Base-by-base conservation (phyloP, 2,888 invertebrate genomes). In the Rhagophthalmus giganteus region DNA sequence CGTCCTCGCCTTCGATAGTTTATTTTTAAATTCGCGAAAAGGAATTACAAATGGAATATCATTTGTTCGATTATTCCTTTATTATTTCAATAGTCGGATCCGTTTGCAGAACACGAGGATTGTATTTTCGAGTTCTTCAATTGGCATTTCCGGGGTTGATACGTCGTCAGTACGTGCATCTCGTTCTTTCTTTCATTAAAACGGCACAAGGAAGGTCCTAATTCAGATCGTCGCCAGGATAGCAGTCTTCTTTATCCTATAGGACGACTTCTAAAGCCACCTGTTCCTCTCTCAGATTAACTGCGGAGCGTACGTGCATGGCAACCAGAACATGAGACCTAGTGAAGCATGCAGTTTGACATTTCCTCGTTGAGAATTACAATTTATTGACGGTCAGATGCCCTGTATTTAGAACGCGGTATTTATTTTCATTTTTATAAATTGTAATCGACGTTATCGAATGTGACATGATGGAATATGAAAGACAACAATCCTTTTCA, bases 271-370 rank as follows among this genome's bases (percentile, higher is more conserved):
- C 34, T 20, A 42, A 48, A 49, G 55, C 58, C 63, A 63, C 63
- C 63, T 63, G 63, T 61, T 63, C 60, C 58, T 46, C 58, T 60
- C 59, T 46, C 60, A 59, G 62, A 64, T 64, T 60, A 64, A 64
- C 60, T 63, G 61, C 48, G 59, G 53, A 30, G 54, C 41, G 59
- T 64, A 64, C 65, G 66, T 67, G 66, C 63, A 61, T 47, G 44
- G 63, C 64, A 65, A 65, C 61, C 61, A 61, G 61, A 61, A 60
- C 59, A 60, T 51, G 55, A 49, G 49, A 59, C 45, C 57, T 50
- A 56, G 55, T 60, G 57, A 48, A 59, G 57, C 60, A 55, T 56
- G 49, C 55, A 49, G 50, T 57, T 55, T 59, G 60, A 55, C 56
- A 52, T 59, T 60, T 60, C 60, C 60, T 60, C 55, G 50, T 57